A percentile compares a stretch with the other conserved stretches of the same genome.
Conservation (phyloP, 2,113 vertebrate genomes). For the Gambusia affinis region DNA sequence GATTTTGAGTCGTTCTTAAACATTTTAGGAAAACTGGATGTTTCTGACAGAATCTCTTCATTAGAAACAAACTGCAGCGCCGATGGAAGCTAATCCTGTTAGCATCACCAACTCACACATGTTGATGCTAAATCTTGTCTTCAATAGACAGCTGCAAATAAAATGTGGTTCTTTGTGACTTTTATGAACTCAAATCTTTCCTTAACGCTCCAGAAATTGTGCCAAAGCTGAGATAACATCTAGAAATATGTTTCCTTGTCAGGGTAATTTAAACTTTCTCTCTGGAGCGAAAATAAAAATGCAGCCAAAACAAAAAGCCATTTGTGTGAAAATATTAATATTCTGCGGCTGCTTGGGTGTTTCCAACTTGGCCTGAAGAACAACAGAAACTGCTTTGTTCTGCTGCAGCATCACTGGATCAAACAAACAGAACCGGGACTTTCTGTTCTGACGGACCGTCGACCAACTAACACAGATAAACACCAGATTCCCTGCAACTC, state of each 20-base stretch:
- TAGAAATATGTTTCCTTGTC: neutral
- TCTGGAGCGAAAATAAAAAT: constrained; percentile 34
- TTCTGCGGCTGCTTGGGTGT: constrained; percentile 85
- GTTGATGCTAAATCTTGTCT: neutral
- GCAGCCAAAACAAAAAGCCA: constrained; percentile 79
- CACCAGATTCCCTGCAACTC: neutral
- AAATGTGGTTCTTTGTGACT: neutral
- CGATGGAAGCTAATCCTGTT: no score
- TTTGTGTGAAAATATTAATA: constrained; percentile 86
- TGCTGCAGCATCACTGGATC: neutral
- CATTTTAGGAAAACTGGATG: no score
- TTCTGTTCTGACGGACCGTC: neutral
- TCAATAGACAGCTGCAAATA: neutral
- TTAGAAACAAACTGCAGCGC: no score
- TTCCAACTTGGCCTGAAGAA: constrained; percentile 78
- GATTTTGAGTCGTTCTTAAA: no score
- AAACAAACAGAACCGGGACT: constrained; percentile 25
- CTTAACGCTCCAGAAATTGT: neutral
- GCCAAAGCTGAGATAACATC: no score
- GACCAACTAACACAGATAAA: neutral
- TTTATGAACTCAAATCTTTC: neutral
- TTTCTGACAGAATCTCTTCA: no score
- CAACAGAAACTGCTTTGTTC: constrained; percentile 81
- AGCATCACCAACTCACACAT: no score
- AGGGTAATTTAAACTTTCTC: neutral